These are phyloP conservation scores for Amiota minor DNA, from an alignment of 2,888 invertebrate genomes.

Conservation along the genomic window DNA sequence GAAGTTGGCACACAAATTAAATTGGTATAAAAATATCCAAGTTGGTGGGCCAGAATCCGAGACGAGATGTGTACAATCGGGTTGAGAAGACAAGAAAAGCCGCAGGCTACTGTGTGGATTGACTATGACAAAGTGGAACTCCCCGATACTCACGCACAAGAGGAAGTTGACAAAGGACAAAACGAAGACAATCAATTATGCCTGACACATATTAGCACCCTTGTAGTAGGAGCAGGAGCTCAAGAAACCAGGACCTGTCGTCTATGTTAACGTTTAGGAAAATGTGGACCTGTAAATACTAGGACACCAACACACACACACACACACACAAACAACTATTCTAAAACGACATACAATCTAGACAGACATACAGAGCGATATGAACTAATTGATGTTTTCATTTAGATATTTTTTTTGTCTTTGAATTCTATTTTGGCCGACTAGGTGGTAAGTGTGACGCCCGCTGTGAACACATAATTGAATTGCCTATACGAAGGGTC, in stretches of 20 bases:
- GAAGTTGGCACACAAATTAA: conserved; percentile 59
- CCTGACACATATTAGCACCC: conserved; percentile 65
- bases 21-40: conserved; percentile 66
- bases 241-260: conserved; percentile 54
- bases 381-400: conserved; percentile 67
- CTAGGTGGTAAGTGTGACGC: conserved; percentile 71
- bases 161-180: conserved; percentile 33
- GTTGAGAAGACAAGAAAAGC: conserved; percentile 47
- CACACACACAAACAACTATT: not conserved
- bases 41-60: conserved; percentile 59
- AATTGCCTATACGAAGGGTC: conserved; percentile 17
- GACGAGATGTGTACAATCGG: conserved; percentile 13
- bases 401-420: conserved; percentile 47
- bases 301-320: not conserved
- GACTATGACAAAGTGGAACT: conserved; percentile 48
- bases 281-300: not conserved
- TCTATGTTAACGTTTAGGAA: conserved; percentile 25
- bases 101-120: conserved; percentile 60
- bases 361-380: conserved; percentile 40
- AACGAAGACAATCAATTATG: conserved; percentile 61
- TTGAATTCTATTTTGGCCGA: not conserved
- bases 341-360: too few relatives aligned
- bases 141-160: conserved; percentile 29
- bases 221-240: conserved; percentile 37
- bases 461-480: conserved; percentile 71